Base-by-base conservation (phyloP, 1,140 invertebrate genomes). In the Orius laevigatus region DNA sequence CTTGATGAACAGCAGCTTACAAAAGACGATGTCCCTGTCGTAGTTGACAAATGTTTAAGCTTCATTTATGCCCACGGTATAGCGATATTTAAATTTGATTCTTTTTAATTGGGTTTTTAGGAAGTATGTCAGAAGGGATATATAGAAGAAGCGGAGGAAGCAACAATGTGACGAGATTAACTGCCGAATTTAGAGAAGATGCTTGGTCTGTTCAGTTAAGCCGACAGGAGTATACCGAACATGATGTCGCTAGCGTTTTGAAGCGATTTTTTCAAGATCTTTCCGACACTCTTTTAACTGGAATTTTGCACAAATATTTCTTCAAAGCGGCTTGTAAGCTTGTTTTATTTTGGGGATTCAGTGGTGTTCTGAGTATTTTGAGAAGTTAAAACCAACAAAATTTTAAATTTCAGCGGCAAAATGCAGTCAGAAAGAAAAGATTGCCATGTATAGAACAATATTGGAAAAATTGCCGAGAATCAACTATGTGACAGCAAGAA, bases 11-110 rank as follows among this genome's bases (percentile, higher is more conserved):
- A 91, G 61, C 86, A 90, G 60, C 64, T 92, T 19, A 90, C 84
- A 5, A 76, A 79, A 55, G 82, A 88, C 52, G 76, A 89, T 62
- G 74, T 92, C 20, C 88, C 88, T 16, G 81, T 86, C 11, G 78
- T 92, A 47, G 81, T 93, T 2, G 84, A 91, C 55, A 90, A 88
- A 62, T 92, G 87, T 63, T 78, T 91, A 35, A 87, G 84, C 58
- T 90, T 89, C 58, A 78, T 92, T 49, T 84, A 83, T 55, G 74
- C 78, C 11, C 75, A 90, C 61, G 88, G 83, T 84, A 68, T 63
- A 38, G 11, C n/a, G 8, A 34, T 8, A 8, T 34, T 38, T 3
- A 38, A 38, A 63, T 55, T 15, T 34, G 40, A 50, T 33, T 41
- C 16, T 35, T 50, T 43, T 11, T 48, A 20, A 36, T 33, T 31